phyloP scores from a whole-genome alignment of 2,113 vertebrate genomes.

The Puntigrus tetrazona region DNA sequence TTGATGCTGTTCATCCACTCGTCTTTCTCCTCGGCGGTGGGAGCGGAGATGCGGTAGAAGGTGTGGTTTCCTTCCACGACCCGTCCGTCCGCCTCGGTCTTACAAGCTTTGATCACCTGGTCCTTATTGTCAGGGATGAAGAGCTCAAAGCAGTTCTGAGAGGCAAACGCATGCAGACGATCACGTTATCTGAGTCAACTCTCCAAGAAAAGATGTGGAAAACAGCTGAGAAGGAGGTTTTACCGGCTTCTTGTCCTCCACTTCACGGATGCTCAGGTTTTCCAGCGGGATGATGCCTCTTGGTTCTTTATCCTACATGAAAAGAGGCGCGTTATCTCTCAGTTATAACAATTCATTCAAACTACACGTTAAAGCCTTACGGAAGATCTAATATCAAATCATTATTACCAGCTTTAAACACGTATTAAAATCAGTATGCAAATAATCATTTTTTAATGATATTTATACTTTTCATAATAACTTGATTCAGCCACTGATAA shows the following conservation, averaged over 20 bases:
- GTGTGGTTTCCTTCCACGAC: slow-evolving; percentile 99
- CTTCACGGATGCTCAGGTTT: slow-evolving; percentile 95
- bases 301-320: slow-evolving; percentile 91
- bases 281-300: slow-evolving; percentile 96
- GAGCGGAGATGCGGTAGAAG: slow-evolving; percentile 95
- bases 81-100: slow-evolving; percentile 93
- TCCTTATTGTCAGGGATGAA: slow-evolving; percentile 97
- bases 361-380: too few species aligned
- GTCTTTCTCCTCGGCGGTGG: slow-evolving; percentile 90
- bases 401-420: too few species aligned
- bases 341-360: not conserved
- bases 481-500: too few species aligned
- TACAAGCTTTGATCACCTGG: slow-evolving; percentile 98
- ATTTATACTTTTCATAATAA: too few species aligned
- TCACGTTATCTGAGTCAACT: not conserved
- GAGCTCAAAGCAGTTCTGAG: slow-evolving; percentile 96
- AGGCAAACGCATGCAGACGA: not conserved
- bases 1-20: slow-evolving; percentile 99
- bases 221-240: slow-evolving; percentile 52
- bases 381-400: too few species aligned
- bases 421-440: too few species aligned
- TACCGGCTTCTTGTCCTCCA: slow-evolving; percentile 97
- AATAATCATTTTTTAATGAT: too few species aligned
- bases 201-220: not conserved
- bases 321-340: not conserved